These are phyloP conservation scores for Cryptocheilus praepositus DNA, from an alignment of 2,888 invertebrate genomes.

Conservation along the genomic window DNA sequence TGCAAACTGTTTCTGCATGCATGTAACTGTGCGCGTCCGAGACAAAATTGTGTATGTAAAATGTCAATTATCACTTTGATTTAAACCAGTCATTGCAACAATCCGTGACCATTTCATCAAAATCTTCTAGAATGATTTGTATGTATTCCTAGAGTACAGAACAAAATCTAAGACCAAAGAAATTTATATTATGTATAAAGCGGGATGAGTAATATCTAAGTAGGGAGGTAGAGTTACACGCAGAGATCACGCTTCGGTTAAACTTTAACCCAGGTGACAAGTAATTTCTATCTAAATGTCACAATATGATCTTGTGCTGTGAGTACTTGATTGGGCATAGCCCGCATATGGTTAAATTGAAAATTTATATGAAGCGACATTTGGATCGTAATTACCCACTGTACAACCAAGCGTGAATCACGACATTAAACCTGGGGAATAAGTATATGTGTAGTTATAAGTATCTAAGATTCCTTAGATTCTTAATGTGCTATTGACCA, in stretches of 20 bases:
- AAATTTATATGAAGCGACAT: not conserved
- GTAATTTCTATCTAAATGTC: not conserved
- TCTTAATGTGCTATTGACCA: slow-evolving; percentile 43
- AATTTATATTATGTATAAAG: slow-evolving; percentile 67
- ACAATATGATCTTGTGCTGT: not conserved
- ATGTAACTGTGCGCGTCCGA: no score
- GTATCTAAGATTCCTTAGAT: slow-evolving; percentile 39
- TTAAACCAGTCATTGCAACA: slow-evolving; percentile 45
- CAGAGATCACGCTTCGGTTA: slow-evolving; percentile 23
- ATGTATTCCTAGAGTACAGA: slow-evolving; percentile 45
- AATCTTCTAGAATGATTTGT: slow-evolving; percentile 37
- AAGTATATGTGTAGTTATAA: slow-evolving; percentile 41
- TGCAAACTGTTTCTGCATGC: no score
- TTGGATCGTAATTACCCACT: slow-evolving; percentile 17
- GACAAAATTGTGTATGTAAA: slow-evolving; percentile 6
- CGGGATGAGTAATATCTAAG: slow-evolving; percentile 40
- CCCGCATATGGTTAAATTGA: not conserved
- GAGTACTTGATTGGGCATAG: not conserved
- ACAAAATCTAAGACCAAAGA: slow-evolving; percentile 69
- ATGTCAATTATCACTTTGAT: slow-evolving; percentile 26
- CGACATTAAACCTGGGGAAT: slow-evolving; percentile 29
- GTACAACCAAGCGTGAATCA: slow-evolving; percentile 40
- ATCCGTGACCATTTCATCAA: slow-evolving; percentile 44
- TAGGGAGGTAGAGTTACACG: slow-evolving; percentile 33
- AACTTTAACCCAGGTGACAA: not conserved